Conservation (phyloP, 2,888 invertebrate species). For the Asteroscopus sphinx region DNA sequence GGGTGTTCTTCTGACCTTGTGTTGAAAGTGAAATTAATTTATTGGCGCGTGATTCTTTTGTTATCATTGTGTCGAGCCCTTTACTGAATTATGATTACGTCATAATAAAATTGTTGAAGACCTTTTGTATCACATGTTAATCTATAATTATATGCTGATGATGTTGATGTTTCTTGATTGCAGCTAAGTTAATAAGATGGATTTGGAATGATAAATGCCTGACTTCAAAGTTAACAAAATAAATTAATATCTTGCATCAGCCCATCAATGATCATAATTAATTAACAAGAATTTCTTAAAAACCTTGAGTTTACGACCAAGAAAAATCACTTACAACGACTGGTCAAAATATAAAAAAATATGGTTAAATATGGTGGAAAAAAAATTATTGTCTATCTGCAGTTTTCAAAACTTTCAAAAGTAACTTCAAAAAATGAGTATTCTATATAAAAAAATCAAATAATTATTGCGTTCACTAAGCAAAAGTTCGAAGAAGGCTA, state of each 20-base stretch:
- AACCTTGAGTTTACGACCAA: no score
- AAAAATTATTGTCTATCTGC: background rate
- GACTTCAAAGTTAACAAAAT: no score
- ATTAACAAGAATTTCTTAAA: no score
- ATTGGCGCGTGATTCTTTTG: conserved; percentile 64
- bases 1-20: conserved; percentile 73
- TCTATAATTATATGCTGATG: conserved; percentile 40
- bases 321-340: no score
- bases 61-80: conserved; percentile 63
- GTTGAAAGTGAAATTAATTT: conserved; percentile 74
- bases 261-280: no score
- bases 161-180: conserved; percentile 11
- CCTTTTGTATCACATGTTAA: conserved; percentile 24
- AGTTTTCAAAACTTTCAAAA: background rate
- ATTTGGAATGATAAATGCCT: no score
- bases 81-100: conserved; percentile 44
- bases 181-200: conserved; percentile 1
- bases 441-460: background rate
- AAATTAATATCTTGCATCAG: no score
- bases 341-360: no score
- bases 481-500: conserved; percentile 36
- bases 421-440: background rate
- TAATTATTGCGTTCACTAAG: conserved; percentile 1
- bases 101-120: conserved; percentile 38
- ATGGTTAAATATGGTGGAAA: background rate